Evolutionary conservation across 2,888 invertebrate species (phyloP).

Genomic region (Agonopterix alstromeriana): DNA sequence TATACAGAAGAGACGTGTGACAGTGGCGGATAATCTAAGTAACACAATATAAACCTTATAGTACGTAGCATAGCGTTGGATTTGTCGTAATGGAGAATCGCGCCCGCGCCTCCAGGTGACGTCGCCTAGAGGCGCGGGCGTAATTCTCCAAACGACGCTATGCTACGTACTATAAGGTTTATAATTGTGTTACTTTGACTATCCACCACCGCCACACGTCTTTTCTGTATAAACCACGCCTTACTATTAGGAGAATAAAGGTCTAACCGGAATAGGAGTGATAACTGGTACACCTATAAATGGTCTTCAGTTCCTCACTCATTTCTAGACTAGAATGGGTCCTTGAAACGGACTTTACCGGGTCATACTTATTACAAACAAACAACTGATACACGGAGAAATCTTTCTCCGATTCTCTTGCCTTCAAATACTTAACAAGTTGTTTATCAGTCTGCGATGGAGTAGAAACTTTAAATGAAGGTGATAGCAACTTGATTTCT

Average conservation of each 20-base stretch:
- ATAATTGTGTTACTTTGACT: too few relatives aligned
- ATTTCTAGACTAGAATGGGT: constrained; percentile 20
- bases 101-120: too few relatives aligned
- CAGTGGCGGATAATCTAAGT: too few relatives aligned
- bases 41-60: too few relatives aligned
- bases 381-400: constrained; percentile 36
- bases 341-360: constrained; percentile 27
- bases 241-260: constrained; percentile 1
- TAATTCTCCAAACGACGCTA: too few relatives aligned
- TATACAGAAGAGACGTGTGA: too few relatives aligned
- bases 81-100: too few relatives aligned
- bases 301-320: constrained; percentile 47
- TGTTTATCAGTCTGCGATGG: constrained; percentile 37
- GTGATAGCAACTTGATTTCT: constrained; percentile 24
- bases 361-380: constrained; percentile 22
- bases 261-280: constrained; percentile 46
- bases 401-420: constrained; percentile 19
- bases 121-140: too few relatives aligned
- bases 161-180: too few relatives aligned
- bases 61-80: too few relatives aligned
- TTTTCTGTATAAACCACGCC: too few relatives aligned
- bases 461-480: constrained; percentile 30
- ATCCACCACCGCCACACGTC: too few relatives aligned
- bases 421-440: constrained; percentile 10
- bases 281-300: constrained; percentile 50